Evolutionary conservation across 2,797 vertebrate genomes (phyloP).

Genomic region (Tenualosa ilisha): DNA sequence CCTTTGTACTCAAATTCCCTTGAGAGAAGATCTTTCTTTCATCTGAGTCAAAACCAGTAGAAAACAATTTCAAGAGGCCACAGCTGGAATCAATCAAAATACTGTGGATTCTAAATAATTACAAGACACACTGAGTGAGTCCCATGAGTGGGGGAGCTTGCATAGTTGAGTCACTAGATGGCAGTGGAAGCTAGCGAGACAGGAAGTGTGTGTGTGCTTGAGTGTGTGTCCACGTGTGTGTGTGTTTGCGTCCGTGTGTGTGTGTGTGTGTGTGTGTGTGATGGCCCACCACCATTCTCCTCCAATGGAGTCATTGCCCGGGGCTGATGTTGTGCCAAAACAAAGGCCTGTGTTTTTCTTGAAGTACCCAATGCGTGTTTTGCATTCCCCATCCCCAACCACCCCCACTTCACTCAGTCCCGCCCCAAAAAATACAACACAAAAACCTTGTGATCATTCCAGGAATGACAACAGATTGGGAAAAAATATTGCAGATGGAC

Average conservation of each 20-base stretch:
- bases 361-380: not conserved
- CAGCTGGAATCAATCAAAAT: not conserved
- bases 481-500: not conserved
- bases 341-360: conserved; percentile 22
- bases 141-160: not conserved
- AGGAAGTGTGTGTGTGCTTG: not conserved
- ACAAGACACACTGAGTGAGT: not conserved
- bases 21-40: not conserved
- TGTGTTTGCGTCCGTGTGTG: not conserved
- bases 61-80: conserved; percentile 5
- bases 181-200: conserved; percentile 55
- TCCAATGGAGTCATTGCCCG: not conserved
- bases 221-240: not conserved
- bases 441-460: not conserved
- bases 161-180: conserved; percentile 69
- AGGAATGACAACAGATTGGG: not conserved
- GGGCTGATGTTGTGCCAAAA: not conserved
- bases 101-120: conserved; percentile 16
- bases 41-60: conserved; percentile 19
- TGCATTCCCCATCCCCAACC: not conserved
- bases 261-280: not conserved
- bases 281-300: not conserved
- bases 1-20: not conserved
- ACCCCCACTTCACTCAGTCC: not conserved
- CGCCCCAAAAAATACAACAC: not conserved